Evolutionary conservation across 2,888 invertebrate genomes (phyloP), one percentile per base, ranked within the genome.

Genomic region (Cheilosia vulpina): DNA sequence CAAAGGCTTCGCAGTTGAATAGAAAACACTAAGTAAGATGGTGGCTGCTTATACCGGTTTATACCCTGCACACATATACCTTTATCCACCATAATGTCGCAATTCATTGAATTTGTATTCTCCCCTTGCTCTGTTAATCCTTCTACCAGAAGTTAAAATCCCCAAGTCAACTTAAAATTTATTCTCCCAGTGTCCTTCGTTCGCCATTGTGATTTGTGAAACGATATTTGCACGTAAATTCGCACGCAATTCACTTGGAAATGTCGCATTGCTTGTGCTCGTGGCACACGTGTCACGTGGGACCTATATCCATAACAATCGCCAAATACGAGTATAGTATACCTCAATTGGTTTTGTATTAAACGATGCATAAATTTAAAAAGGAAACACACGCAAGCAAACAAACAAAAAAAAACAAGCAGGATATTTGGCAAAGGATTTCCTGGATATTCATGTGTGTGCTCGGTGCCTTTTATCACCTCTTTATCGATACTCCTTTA

Each of bases 281-380:
- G 2, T n/a, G 62, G 11, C n/a, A 43, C 17, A 15, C 47, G 31
- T 53, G 57, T 57, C 75, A 47, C 9, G 45, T 41, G 47, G 65
- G 65, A 38, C 34, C 15, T 21, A 43, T 31, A 45, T 31, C 19
- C 47, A 45, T 11, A 68, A 31, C 69, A 73, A 47, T 45, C 45
- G 21, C n/a, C 41, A 27, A 43, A 34, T 31, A 15, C 31, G 31
- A 31, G 31, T 31, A 27, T 27, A 2, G 5, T 21, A 19, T n/a
- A 53, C 27, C 43, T 57, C 75, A 24, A 65, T 65, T 58, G 38
- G 27, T 75, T 75, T 65, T 24, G 34, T 47, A 55, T n/a, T 63
- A 55, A 75, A 47, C 57, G 75, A 50, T 57, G 75, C 75, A 75
- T 75, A 65, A 65, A 75, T 75, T 73, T 75, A 47, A n/a, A 43